Evolutionary conservation across 1,140 invertebrate species (phyloP).

Genomic region (Bombus sylvicola): DNA sequence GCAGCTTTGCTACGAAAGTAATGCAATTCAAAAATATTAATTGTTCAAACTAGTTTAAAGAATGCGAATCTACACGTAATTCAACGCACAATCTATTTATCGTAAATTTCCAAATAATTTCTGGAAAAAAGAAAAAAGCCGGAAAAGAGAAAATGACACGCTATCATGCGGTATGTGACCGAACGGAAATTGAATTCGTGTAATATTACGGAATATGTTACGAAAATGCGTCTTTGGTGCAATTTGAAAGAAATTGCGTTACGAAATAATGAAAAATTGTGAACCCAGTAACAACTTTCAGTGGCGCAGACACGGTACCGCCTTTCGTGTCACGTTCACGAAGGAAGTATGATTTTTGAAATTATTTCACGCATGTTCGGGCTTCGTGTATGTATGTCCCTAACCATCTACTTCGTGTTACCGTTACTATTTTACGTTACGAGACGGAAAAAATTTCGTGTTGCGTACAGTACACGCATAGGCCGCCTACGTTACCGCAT

Average conservation of each 20-base stretch:
- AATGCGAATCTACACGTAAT: too few relatives aligned
- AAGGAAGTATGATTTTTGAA: constrained; percentile 42
- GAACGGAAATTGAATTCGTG: constrained; percentile 2
- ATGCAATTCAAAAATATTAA: not conserved
- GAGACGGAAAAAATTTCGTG: not conserved
- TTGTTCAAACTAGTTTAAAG: not conserved
- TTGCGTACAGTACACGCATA: not conserved
- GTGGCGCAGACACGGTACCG: not conserved
- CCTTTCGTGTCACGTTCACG: constrained; percentile 14
- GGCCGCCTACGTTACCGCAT: not conserved
- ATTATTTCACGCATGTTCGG: constrained; percentile 44
- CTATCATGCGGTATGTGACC: not conserved
- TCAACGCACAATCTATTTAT: not conserved
- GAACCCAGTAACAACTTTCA: constrained; percentile 16
- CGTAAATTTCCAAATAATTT: not conserved
- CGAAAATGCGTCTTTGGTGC: too few relatives aligned
- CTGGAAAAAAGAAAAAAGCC: too few relatives aligned
- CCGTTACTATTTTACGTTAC: constrained; percentile 1
- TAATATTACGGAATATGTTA: constrained; percentile 6
- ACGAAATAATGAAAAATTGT: constrained; percentile 43
- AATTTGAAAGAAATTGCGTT: constrained; percentile 7
- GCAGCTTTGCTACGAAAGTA: not conserved
- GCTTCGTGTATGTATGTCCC: not conserved
- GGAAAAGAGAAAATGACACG: not conserved
- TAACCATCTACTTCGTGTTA: not conserved